Conservation (phyloP, 1,140 invertebrate genomes). For the Agrilus planipennis region DNA sequence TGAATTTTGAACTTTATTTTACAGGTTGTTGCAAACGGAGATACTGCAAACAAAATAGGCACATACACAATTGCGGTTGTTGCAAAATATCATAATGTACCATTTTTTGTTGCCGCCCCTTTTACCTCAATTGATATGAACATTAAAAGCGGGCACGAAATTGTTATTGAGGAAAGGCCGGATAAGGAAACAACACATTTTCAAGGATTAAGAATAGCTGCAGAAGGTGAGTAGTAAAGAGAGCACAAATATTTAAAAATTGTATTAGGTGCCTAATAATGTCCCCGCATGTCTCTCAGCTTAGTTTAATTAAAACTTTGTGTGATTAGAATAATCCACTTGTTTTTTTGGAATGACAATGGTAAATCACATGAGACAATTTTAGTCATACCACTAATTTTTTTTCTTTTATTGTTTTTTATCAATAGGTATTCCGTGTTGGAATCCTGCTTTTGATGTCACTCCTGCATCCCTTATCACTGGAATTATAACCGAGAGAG, state of each 20-base stretch:
- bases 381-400: conserved; percentile 3
- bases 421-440: conserved; percentile 70
- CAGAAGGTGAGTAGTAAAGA: too few relatives aligned
- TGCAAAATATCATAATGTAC: conserved; percentile 81
- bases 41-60: conserved; percentile 99
- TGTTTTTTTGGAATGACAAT: too few relatives aligned
- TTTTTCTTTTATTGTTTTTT: conserved; percentile 8
- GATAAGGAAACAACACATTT: conserved; percentile 82
- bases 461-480: conserved; percentile 91
- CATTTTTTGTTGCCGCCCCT: conserved; percentile 94
- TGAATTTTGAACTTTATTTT: conserved; percentile 3
- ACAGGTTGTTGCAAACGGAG: conserved; percentile 83
- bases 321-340: too few relatives aligned
- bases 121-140: conserved; percentile 81
- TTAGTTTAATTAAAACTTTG: too few relatives aligned
- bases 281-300: too few relatives aligned
- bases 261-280: too few relatives aligned
- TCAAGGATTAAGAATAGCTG: conserved; percentile 70
- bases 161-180: conserved; percentile 89
- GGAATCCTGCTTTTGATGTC: conserved; percentile 99
- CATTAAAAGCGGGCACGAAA: conserved; percentile 67
- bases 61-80: conserved; percentile 94
- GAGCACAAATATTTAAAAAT: too few relatives aligned
- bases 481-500: conserved; percentile 90
- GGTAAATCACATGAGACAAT: too few relatives aligned